Base-by-base conservation (phyloP, 2,113 vertebrate genomes). In the Saiga tatarica region DNA sequence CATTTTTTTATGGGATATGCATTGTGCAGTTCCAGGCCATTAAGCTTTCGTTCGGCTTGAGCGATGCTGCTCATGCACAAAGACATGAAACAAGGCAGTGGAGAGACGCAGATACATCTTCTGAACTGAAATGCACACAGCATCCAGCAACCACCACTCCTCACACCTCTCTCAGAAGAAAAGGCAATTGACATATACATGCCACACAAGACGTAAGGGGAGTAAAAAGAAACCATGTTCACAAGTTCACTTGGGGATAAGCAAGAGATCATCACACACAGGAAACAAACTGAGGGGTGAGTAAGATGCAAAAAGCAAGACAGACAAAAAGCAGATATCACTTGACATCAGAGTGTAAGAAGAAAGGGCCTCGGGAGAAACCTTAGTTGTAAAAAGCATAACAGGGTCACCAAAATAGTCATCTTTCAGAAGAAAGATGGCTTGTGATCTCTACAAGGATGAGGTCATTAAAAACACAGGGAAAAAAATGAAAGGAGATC, bases 71-170 rank as follows among this genome's bases (percentile, higher is more conserved):
- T 97, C 87, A 47, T 91, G 93, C 93, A 84, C 95, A 95, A 97
- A 98, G 47, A 97, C 74, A 93, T 26, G 74, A 96, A 97, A 81
- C 62, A 39, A 95, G 89, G 91, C 89, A 95, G 79, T 36, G 25
- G 12, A 96, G 19, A 91, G 47, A 88, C 6, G 59, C 4, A 53
- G 86, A 82, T 57, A 71, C 78, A 87, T 84, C 59, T 94, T 93
- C 74, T 52, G 42, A 97, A 59, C 87, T n/a, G 74, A 97, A 90
- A 84, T 3, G n/a, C 50, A 88, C 21, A 86, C 3, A 42, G 64
- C n/a, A 78, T 59, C 94, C 91, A 55, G 33, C 92, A 94, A 86
- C 64, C 53, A 26, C 25, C 55, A 59, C 53, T 79, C 45, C n/a
- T 96, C 83, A 36, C 5, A 64, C 39, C 50, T 93, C 30, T 95